Base-by-base conservation (phyloP, 2,797 vertebrate species). In the Sorex maritimensis region DNA sequence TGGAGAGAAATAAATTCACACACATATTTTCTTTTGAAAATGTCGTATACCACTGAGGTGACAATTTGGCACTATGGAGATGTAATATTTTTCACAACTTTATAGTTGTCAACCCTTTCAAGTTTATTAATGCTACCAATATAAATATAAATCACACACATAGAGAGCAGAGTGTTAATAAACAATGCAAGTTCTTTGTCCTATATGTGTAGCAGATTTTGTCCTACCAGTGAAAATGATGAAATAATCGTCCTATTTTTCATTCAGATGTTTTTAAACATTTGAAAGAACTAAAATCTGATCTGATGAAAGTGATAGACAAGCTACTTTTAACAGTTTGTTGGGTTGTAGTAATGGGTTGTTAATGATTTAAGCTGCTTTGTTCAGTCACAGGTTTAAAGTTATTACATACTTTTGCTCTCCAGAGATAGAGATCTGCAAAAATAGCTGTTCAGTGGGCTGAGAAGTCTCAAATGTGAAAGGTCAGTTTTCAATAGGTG, bases 11-110 rank as follows among this genome's bases (percentile, higher is more conserved):
- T 80, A 87, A 81, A 81, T 6, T 4, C 9, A 34, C 13, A 23
- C n/a, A 86, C 30, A 94, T 10, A 38, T 49, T 84, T 86, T 34
- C 9, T 92, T 83, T 92, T 15, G 21, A 55, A 95, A 92, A 89
- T 5, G 58, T 28, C 30, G 68, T 65, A n/a, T 4, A 58, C 10
- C 0, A 28, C 24, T 28, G 2, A 10, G 26, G 28, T 86, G 55
- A 93, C 28, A 68, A 15, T 46, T 2, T 12, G 28, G 1, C 17
- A 12, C 5, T 8, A 19, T 3, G 46, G 46, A 14, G 38, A 19
- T 78, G 41, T 88, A 24, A 19, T 52, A 61, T 89, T 78, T 44
- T 79, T 83, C 41, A 69, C 44, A 65, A 2, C 14, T 55, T 8
- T 9, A 34, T 8, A 55, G 26, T 19, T 19, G 67, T 24, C 72